Conservation (phyloP, 2,113 vertebrate genomes). For the Anolis carolinensis region DNA sequence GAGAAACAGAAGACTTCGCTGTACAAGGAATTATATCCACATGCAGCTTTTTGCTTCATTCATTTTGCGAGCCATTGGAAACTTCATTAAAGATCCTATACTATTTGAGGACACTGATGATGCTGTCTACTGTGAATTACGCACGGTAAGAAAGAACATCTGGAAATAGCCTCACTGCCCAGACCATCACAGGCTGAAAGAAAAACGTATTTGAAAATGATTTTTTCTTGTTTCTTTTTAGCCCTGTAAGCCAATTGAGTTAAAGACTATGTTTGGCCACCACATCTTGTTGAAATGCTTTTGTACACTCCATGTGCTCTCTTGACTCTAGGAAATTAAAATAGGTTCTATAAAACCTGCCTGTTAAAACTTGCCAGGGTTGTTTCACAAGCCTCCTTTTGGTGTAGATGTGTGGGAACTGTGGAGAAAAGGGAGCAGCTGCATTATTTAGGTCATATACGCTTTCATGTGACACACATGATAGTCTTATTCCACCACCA, state of each 20-base stretch:
- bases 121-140: constrained; percentile 73
- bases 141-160: constrained; percentile 70
- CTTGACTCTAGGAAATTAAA: background rate
- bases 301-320: background rate
- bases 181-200: background rate
- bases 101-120: constrained; percentile 80
- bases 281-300: background rate
- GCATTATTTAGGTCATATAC: background rate
- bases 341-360: background rate
- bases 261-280: background rate
- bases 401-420: background rate
- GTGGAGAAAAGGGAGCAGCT: background rate
- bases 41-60: constrained; percentile 94
- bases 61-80: constrained; percentile 89
- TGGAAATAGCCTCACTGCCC: background rate
- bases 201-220: background rate
- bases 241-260: background rate
- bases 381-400: background rate
- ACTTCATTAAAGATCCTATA: constrained; percentile 88
- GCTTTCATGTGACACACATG: background rate
- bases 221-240: background rate
- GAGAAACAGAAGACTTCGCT: constrained; percentile 86
- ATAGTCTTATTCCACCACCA: background rate
- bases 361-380: background rate
- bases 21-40: constrained; percentile 94